Conservation (phyloP, 37 sponge, comb jelly and placozoan genomes). For the Halichondria panicea region DNA sequence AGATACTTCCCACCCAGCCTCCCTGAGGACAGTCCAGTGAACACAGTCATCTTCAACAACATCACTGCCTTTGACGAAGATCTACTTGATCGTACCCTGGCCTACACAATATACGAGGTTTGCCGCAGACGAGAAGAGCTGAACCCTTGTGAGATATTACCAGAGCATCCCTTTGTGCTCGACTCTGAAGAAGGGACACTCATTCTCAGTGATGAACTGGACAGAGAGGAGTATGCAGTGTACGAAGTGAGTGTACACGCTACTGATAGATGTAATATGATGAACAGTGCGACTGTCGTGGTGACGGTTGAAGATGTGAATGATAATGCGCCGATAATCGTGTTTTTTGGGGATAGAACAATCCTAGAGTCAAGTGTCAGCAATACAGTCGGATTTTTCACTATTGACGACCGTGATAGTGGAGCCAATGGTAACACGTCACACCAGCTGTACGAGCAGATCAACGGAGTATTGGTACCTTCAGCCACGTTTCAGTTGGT, state of each 20-base stretch:
- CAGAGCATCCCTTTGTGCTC: constrained; percentile 34
- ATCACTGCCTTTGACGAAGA: constrained; percentile 26
- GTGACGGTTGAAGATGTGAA: constrained; percentile 56
- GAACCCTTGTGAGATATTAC: background rate
- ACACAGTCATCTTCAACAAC: background rate
- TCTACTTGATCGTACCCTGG: background rate
- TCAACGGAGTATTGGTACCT: background rate
- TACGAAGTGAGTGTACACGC: constrained; percentile 31
- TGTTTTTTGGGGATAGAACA: background rate
- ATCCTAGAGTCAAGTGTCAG: constrained; percentile 2
- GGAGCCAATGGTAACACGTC: constrained; percentile 12
- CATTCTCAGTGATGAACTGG: constrained; percentile 17
- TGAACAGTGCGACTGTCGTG: constrained; percentile 35
- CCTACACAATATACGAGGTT: background rate
- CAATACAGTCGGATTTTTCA: constrained; percentile 3
- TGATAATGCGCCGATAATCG: constrained; percentile 58
- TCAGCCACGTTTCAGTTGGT: constrained; percentile 4
- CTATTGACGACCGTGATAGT: constrained; percentile 40
- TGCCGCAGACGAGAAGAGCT: background rate
- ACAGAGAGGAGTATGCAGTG: constrained; percentile 17
- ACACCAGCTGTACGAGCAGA: constrained; percentile 15
- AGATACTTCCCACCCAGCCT: background rate
- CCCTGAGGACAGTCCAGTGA: background rate
- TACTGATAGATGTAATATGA: background rate
- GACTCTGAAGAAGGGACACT: constrained; percentile 40